Conservation (phyloP, 92 coral and sea anemone genomes). For the Virgularia gustaviana region DNA sequence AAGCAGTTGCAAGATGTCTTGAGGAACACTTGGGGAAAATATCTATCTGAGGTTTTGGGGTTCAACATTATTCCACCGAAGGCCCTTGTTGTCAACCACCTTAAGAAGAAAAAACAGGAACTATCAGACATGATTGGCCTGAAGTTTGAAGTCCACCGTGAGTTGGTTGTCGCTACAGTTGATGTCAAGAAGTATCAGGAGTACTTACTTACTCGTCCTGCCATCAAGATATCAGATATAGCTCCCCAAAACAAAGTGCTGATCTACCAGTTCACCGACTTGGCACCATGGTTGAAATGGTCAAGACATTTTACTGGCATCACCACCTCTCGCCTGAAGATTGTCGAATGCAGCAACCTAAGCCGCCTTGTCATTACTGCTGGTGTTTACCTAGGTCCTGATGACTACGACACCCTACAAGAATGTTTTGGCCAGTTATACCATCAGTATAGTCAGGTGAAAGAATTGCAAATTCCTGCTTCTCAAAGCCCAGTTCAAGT, state of each 20-base stretch:
- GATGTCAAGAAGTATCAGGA: conserved; percentile 43
- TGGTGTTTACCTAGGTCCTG: conserved; percentile 52
- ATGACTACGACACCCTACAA: conserved; percentile 50
- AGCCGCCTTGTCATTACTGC: conserved; percentile 42
- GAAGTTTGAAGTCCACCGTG: conserved; percentile 38
- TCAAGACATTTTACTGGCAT: conserved; percentile 58
- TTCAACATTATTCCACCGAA: conserved; percentile 46
- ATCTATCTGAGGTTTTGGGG: conserved; percentile 32
- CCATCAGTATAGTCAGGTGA: conserved; percentile 40
- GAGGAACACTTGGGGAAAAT: conserved; percentile 40
- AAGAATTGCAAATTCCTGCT: not conserved
- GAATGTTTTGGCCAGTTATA: conserved; percentile 47
- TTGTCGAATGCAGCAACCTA: conserved; percentile 43
- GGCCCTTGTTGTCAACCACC: conserved; percentile 26
- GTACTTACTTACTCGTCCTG: conserved; percentile 42
- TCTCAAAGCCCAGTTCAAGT: conserved; percentile 4
- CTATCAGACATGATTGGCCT: conserved; percentile 32
- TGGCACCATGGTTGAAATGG: conserved; percentile 59
- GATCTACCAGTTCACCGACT: conserved; percentile 49
- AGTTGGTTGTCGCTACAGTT: conserved; percentile 42
- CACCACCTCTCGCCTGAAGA: no score
- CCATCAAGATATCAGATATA: conserved; percentile 33
- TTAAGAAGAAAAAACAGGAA: conserved; percentile 28
- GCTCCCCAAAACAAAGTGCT: conserved; percentile 33
- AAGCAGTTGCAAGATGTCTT: not conserved